phyloP scores from a whole-genome alignment of 2,797 vertebrate species.

The Helostoma temminkii region DNA sequence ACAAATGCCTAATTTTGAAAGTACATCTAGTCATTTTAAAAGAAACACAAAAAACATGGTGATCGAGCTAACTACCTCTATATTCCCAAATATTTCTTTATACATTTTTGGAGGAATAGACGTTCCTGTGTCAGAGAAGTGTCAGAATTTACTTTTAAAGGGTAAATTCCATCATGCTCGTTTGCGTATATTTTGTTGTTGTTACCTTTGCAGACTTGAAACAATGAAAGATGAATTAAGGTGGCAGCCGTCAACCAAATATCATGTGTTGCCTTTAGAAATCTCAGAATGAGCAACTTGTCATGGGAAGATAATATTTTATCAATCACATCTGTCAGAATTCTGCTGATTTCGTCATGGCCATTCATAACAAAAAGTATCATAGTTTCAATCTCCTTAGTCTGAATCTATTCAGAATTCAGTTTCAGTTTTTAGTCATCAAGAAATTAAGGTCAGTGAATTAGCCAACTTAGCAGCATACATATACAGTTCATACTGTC shows the following conservation, averaged over 20 bases:
- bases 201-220: not conserved
- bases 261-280: not conserved
- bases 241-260: rapidly evolving
- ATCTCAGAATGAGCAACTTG: not conserved
- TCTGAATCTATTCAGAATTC: not conserved
- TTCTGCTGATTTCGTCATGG: not conserved
- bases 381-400: conserved; percentile 18
- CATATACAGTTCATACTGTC: not conserved
- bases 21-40: not conserved
- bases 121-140: too few species aligned
- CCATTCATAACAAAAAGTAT: not conserved
- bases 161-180: conserved; percentile 15
- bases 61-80: not conserved
- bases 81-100: not conserved
- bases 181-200: conserved; percentile 13
- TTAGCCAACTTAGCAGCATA: not conserved
- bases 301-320: not conserved
- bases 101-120: conserved; percentile 9
- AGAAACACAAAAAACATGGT: conserved; percentile 6
- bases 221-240: not conserved
- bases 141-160: conserved; percentile 1
- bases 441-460: conserved; percentile 34
- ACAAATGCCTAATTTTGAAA: conserved; percentile 14
- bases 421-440: conserved; percentile 21
- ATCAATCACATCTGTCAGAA: not conserved